Conservation (phyloP, 2,797 vertebrate genomes). For the Holocentrus rufus region DNA sequence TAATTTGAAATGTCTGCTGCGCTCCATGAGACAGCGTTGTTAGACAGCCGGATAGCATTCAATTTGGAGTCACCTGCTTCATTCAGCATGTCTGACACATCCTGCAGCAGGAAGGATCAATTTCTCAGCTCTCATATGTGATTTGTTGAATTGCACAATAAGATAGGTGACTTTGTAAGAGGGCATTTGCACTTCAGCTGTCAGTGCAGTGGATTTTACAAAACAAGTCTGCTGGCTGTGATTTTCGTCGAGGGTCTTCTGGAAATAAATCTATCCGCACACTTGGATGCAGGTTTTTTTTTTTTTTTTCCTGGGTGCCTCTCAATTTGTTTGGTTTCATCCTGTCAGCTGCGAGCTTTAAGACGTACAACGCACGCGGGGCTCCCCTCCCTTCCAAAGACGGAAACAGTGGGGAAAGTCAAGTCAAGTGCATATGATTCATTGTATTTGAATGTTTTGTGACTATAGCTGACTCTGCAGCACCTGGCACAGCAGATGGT, state of each 20-base stretch:
- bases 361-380: background rate
- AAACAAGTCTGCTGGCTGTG: background rate
- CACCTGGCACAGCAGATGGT: too few relatives aligned
- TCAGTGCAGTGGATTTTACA: conserved; percentile 31
- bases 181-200: background rate
- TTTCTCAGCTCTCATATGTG: conserved; percentile 1
- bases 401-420: background rate
- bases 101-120: background rate
- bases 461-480: too few relatives aligned
- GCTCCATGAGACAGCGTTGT: background rate
- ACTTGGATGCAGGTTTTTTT: background rate
- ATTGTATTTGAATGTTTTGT: background rate
- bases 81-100: background rate
- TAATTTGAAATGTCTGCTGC: background rate
- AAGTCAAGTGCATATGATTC: background rate
- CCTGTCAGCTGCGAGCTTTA: background rate
- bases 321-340: too few relatives aligned
- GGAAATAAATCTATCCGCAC: background rate
- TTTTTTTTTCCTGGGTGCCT: too few relatives aligned
- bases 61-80: conserved; percentile 2
- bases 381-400: background rate
- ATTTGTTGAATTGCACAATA: conserved; percentile 6
- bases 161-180: conserved; percentile 21
- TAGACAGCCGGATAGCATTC: background rate
- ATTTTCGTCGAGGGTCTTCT: background rate